These are phyloP conservation scores for Protophormia terraenovae DNA, from an alignment of 2,888 invertebrate species.

Conservation along the genomic window DNA sequence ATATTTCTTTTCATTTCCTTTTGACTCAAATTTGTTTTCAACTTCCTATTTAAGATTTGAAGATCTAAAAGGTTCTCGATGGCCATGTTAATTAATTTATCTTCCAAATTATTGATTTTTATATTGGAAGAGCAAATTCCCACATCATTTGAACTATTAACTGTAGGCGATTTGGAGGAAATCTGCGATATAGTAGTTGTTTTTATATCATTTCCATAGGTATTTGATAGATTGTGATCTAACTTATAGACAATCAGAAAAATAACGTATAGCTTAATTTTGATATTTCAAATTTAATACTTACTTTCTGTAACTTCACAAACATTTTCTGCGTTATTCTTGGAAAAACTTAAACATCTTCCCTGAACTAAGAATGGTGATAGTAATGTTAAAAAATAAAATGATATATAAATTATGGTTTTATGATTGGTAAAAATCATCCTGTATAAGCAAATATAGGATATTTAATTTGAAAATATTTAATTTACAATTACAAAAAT, in stretches of 20 bases:
- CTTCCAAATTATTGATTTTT: background rate
- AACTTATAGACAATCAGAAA: background rate
- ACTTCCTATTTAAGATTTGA: background rate
- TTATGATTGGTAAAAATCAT: background rate
- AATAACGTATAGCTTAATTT: too few relatives aligned
- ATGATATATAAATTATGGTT: background rate
- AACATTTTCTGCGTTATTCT: background rate
- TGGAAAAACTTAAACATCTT: constrained; percentile 9
- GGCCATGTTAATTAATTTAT: background rate
- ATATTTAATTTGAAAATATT: background rate
- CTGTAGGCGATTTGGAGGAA: background rate
- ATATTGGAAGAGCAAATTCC: background rate
- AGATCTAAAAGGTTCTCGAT: background rate
- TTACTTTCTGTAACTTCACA: constrained; percentile 10
- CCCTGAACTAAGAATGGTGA: background rate
- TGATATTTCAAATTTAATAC: background rate
- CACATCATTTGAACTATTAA: background rate
- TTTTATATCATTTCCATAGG: background rate
- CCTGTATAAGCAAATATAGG: background rate
- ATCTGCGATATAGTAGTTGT: background rate
- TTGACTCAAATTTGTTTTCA: background rate
- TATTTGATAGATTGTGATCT: background rate
- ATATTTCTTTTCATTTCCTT: background rate
- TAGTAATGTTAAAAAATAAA: background rate
- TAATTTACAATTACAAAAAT: too few relatives aligned